Base-by-base conservation (phyloP, 2,797 vertebrate genomes). In the Enteromius unitaeniatus region DNA sequence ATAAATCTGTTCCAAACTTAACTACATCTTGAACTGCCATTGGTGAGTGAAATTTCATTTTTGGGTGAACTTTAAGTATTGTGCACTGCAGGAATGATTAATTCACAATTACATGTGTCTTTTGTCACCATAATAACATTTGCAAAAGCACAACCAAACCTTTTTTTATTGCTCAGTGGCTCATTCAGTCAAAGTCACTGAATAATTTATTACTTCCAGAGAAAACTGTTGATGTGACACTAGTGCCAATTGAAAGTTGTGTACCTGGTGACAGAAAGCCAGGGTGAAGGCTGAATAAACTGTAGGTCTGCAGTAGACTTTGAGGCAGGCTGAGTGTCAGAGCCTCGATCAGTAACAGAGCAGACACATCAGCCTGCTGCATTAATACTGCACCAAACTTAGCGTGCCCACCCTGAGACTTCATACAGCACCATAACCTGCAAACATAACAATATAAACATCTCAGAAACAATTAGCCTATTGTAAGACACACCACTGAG, bases 251-350 rank as follows among this genome's bases (percentile, higher is more conserved):
- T 1, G 2, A 8, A 72, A 75, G 37, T 15, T 8, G 74, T 78
- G 51, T 91, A 96, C 96, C 96, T 72, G 96, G 94, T 85, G 96
- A 88, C 15, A 93, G 80, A 21, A 94, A 89, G 0, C 91, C 89
- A 19, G 95, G 93, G 1, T 96, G 93, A 0, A 95, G 92, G 0
- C 93, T 93, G 84, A 96, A 92, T 42, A 95, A 91, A 4, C 95
- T 14, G 0, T 96, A 96, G 0, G 93, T 88, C 58, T 97, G 96
- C 28, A 97, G 93, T 82, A 97, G 91, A 0, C 97, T 94, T 85
- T 97, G 88, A 3, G 97, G 96, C 47, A 96, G 94, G 1, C 93
- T 94, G 89, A 96, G 95, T 40, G 97, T 91, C 87, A 97, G 89
- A 3, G 95, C 95, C 85, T 97, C 96, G 42, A 97, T 88, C 31